Evolutionary conservation across 2,113 vertebrate species (phyloP).

Genomic region (human (Homo sapiens)): DNA sequence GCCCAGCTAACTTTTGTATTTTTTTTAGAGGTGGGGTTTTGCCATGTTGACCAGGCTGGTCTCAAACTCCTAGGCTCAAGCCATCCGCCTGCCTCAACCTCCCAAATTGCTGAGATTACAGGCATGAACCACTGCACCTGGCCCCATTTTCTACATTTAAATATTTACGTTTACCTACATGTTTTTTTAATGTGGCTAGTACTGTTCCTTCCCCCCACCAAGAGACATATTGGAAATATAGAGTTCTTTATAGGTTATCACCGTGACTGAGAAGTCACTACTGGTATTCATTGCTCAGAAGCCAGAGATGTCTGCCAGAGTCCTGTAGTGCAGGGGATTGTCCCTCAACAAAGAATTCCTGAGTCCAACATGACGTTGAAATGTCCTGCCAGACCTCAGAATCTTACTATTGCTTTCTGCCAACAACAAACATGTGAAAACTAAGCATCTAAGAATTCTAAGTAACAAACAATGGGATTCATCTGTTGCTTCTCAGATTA

Average conservation of each 20-base stretch:
- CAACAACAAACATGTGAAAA: constrained; percentile 16
- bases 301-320: background rate
- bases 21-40: no score
- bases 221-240: background rate
- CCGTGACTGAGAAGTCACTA: background rate
- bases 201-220: background rate
- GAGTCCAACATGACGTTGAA: constrained; percentile 19
- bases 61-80: no score
- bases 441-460: background rate
- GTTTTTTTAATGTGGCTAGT: background rate
- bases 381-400: background rate
- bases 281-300: background rate
- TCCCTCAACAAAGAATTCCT: constrained; percentile 1
- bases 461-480: background rate
- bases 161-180: background rate
- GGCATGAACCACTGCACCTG: no score
- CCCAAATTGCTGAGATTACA: no score
- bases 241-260: background rate
- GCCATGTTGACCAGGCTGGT: no score
- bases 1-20: no score
- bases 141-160: background rate
- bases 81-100: no score
- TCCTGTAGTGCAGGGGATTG: background rate
- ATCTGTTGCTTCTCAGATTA: background rate
- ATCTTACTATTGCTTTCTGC: constrained; percentile 35